Percentiles rank a stretch among this genome's conserved stretches.
phyloP scores from a whole-genome alignment of 2,797 vertebrate species.

The Channa striata region DNA sequence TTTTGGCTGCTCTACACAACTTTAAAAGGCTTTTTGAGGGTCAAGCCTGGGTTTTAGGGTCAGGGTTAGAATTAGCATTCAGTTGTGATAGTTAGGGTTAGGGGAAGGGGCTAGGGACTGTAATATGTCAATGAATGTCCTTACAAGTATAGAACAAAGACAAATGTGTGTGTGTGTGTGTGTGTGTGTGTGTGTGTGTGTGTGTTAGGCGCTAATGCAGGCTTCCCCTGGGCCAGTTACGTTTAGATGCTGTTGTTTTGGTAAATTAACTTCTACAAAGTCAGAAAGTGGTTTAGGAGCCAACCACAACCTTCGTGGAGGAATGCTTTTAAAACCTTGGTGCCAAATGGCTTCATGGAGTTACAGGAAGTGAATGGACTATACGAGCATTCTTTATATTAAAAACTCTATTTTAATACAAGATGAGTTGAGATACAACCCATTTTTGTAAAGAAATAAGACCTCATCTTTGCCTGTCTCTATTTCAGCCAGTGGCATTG shows the following conservation, averaged over 20 bases:
- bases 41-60: too few relatives aligned
- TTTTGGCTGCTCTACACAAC: too few relatives aligned
- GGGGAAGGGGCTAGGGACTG: too few relatives aligned
- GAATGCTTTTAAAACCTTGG: conserved; percentile 40
- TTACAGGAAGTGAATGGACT: conserved; percentile 21
- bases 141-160: too few relatives aligned
- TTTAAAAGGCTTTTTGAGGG: too few relatives aligned
- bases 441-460: not conserved
- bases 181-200: conserved; percentile 44
- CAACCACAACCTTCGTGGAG: conserved; percentile 21
- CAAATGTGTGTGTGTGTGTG: not conserved
- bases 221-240: conserved; percentile 43
- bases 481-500: not conserved
- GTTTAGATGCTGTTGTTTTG: conserved; percentile 54
- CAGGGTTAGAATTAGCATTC: too few relatives aligned
- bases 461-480: not conserved
- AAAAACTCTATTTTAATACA: not conserved
- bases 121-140: too few relatives aligned
- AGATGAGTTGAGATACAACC: not conserved
- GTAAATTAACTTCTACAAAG: conserved; percentile 46
- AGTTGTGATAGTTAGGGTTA: too few relatives aligned
- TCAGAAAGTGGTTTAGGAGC: conserved; percentile 35
- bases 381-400: not conserved
- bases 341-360: conserved; percentile 10
- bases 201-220: conserved; percentile 52